Conservation (phyloP, 1,140 invertebrate genomes). For the Drosophila bipectinata region DNA sequence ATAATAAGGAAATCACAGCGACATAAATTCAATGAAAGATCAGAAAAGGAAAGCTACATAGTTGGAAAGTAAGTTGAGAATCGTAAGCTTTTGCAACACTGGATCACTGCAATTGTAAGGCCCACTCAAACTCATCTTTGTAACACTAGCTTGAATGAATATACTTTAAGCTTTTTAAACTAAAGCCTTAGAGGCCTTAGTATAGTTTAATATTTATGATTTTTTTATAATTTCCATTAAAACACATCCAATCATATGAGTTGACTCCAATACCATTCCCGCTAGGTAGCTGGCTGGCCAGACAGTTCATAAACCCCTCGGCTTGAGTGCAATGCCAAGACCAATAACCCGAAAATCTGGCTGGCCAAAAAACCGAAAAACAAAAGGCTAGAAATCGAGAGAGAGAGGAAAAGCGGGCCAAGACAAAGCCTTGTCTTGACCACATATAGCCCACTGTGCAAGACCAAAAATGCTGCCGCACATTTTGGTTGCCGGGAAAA, state of each 20-base stretch:
- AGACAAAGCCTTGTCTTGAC: slow-evolving; percentile 41
- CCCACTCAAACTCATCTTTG: no score
- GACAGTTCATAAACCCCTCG: neutral
- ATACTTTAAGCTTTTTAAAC: no score
- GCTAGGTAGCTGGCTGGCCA: neutral
- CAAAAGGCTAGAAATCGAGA: neutral
- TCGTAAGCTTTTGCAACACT: no score
- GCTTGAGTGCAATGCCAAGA: slow-evolving; percentile 47
- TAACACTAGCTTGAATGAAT: no score
- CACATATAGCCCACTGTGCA: slow-evolving; percentile 82
- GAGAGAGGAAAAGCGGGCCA: neutral
- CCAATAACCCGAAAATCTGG: slow-evolving; percentile 33
- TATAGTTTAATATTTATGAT: no score
- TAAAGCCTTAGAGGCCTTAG: no score
- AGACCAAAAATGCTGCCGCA: slow-evolving; percentile 82
- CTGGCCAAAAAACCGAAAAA: slow-evolving; percentile 13
- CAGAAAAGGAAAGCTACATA: no score
- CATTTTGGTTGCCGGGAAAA: slow-evolving; percentile 78
- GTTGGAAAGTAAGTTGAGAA: no score
- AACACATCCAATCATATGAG: neutral
- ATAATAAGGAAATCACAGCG: no score
- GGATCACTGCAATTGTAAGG: no score
- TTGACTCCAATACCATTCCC: neutral
- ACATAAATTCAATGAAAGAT: no score
- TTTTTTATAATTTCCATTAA: no score